Evolutionary conservation across 2,113 vertebrate species (phyloP).

Genomic region (Eurypyga helias): DNA sequence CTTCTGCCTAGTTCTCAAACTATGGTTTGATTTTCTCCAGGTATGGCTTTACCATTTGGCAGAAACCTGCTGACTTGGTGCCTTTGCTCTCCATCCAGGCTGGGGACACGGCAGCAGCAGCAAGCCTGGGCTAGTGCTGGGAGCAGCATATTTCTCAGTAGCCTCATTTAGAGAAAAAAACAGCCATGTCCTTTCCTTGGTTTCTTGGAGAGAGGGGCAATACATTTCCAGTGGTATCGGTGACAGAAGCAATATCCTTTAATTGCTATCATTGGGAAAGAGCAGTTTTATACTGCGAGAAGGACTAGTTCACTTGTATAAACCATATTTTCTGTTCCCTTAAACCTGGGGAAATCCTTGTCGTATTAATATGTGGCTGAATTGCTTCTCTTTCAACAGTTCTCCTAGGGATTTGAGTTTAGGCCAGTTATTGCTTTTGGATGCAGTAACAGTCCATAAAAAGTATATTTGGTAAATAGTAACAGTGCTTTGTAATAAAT

Average conservation of each 20-base stretch:
- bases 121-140: not conserved
- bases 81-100: not conserved
- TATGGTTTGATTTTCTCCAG: not conserved
- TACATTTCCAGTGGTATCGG: conserved; percentile 55
- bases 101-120: not conserved
- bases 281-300: conserved; percentile 10
- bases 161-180: conserved; percentile 39
- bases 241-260: conserved; percentile 66
- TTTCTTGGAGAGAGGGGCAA: conserved; percentile 22
- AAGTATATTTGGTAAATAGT: conserved; percentile 9
- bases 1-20: not conserved
- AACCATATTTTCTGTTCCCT: conserved; percentile 25
- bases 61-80: not conserved
- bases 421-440: conserved; percentile 20
- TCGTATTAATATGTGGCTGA: conserved; percentile 9
- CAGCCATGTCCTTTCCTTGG: conserved; percentile 45
- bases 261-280: conserved; percentile 41
- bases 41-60: not conserved
- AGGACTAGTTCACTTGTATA: conserved; percentile 7
- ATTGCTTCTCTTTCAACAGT: conserved; percentile 31
- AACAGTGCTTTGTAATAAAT: conserved; percentile 17
- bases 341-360: conserved; percentile 48
- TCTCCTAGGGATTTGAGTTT: conserved; percentile 35
- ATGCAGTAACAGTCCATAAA: conserved; percentile 5
- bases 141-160: not conserved